These are phyloP conservation scores for Brachionus calyciflorus DNA, from an alignment of 1,140 invertebrate genomes.

Conservation along the genomic window DNA sequence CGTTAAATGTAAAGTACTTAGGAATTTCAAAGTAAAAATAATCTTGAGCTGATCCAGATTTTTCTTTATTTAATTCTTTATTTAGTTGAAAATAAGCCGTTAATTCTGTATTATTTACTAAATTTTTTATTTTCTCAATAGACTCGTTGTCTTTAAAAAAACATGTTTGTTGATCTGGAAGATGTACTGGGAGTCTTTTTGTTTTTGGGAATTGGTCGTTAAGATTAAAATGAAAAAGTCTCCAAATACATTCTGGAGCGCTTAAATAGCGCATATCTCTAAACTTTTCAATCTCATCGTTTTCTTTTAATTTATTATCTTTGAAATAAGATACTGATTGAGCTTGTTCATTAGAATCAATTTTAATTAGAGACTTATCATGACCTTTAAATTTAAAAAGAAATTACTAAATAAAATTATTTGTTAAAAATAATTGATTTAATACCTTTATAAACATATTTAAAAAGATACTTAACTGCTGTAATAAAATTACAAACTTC, in stretches of 20 bases:
- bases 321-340: neutral
- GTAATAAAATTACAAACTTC: constrained; percentile 48
- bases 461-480: constrained; percentile 53
- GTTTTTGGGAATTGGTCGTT: constrained; percentile 24
- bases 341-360: neutral
- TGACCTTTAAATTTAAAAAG: neutral
- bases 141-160: neutral
- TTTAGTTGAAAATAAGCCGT: neutral
- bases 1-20: neutral
- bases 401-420: neutral
- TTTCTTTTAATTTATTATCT: constrained; percentile 46
- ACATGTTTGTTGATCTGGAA: constrained; percentile 41
- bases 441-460: constrained; percentile 56
- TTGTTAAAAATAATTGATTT: constrained; percentile 44
- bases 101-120: neutral
- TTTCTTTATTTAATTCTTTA: neutral
- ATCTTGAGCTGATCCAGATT: neutral
- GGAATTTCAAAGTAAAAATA: constrained; percentile 12
- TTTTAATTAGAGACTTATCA: neutral
- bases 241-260: constrained; percentile 14
- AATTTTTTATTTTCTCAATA: neutral
- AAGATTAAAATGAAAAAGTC: constrained; percentile 1
- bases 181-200: constrained; percentile 6
- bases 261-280: constrained; percentile 47
- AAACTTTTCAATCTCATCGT: too few relatives aligned